Base-by-base conservation (phyloP, 2,113 vertebrate species). In the Epinephelus cyanopodus region DNA sequence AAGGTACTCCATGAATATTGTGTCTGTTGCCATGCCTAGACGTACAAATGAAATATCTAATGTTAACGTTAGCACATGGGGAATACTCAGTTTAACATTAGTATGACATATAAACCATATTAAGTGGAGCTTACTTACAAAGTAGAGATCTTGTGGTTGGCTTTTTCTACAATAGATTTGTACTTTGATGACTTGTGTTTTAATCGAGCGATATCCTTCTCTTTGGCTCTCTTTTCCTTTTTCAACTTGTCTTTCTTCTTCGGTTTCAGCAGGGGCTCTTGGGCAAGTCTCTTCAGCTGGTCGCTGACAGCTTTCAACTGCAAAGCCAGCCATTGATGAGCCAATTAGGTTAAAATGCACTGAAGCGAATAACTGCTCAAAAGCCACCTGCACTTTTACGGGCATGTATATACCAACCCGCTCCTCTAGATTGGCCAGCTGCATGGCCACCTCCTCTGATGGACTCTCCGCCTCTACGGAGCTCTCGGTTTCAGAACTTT, bases 271-370 rank as follows among this genome's bases (percentile, higher is more conserved):
- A 92, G 81, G 33, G 95, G 95, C 6, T 87, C 94, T 84, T 95
- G 94, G 17, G 94, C 90, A 60, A 98, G 94, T 91, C 87, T 91
- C 81, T 88, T 95, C 65, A 99, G 90, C 74, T 98, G 96, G 57
- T 96, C 94, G 21, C 95, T 94, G 87, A 98, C 93, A 61, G 92
- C 94, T 91, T 95, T 95, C 86, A 99, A 90, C 98, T 99, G 72
- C 74, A 81, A 68, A 67, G 37, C 48, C 57, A 79, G 27, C 58
- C 60, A 72, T 74, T 54, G 65, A 61, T 53, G 17, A 84, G 39
- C 83, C 23, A 57, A 23, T 27, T 27, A 14, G 48, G 17, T 29
- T 37, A 12, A 77, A 66, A 64, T 23, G 33, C 29, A 73, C 29
- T 23, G 15, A 64, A 73, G 25, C 45, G 60, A 50, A 21, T 33